Evolutionary conservation across 2,797 vertebrate genomes (phyloP), one percentile per base, ranked within the genome.

Genomic region (Anisognathus igniventris): DNA sequence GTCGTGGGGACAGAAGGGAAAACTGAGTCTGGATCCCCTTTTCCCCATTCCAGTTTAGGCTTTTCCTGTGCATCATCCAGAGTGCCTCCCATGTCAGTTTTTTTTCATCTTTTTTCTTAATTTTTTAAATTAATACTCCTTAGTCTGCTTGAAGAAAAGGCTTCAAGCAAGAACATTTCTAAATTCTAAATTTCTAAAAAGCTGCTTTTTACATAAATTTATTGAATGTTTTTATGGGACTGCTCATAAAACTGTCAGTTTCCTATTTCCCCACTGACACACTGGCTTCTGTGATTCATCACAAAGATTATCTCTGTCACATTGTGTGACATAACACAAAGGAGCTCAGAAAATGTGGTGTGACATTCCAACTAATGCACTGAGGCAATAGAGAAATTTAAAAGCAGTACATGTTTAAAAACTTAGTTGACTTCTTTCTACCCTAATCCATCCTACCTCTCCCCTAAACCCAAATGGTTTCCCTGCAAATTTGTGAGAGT

Each of bases 341-440:
- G 64, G 70, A 84, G 35, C 44, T 88, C 76, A 88, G 58, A 89
- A 92, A 95, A 96, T 74, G 7, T 47, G 79, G 58, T 89, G 70
- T 89, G 95, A 97, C 95, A 94, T 96, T 67, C 51, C 70, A 87
- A 85, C 54, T 86, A 96, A 94, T 83, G 56, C 47, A 81, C 14
- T 40, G 27, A 92, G 33, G 18, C 83, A 84, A 47, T 0, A 76
- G 83, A 78, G 86, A 94, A 97, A 94, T 94, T 67, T 87, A 92
- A 88, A 94, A 79, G n/a, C 35, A 37, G 13, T 30, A 73, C n/a
- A 14, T 67, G 66, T 57, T 73, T 88, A 64, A 86, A 84, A 91
- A 86, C 31, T 17, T 37, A 61, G 53, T 57, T 85, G 44, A 56
- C 27, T 76, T 67, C 50, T 86, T 93, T 86, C 73, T 86, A 18